Conservation (phyloP, 2,797 vertebrate species). For the Poecilia velifera region DNA sequence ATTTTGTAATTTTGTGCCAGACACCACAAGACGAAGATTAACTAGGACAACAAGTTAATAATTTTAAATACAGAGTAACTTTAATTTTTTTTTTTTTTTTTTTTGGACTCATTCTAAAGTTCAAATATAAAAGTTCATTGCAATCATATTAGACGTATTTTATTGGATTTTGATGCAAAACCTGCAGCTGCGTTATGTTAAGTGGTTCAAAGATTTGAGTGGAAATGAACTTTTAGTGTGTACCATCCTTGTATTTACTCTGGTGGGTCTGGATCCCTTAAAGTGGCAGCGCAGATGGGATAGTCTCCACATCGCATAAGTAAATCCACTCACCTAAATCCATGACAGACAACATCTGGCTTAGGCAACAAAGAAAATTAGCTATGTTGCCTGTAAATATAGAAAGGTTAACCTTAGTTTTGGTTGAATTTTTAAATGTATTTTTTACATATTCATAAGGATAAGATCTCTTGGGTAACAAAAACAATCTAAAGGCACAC, state of each 20-base stretch:
- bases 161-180: background rate
- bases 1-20: background rate
- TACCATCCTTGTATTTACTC: background rate
- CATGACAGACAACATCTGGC: background rate
- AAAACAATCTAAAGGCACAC: background rate
- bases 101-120: background rate
- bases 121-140: background rate
- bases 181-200: background rate
- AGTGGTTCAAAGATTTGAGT: background rate
- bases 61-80: background rate
- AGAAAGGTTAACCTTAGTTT: background rate
- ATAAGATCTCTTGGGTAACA: background rate
- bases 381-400: background rate
- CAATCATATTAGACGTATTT: background rate
- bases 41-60: background rate
- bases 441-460: background rate
- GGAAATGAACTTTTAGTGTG: background rate
- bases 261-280: background rate
- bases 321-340: background rate
- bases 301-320: background rate
- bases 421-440: background rate
- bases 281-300: background rate
- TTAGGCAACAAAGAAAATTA: background rate
- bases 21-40: background rate
- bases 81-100: background rate